Evolutionary conservation across 2,113 vertebrate species (phyloP), one percentile per base, ranked within the genome.

Genomic region (Apteryx mantelli): DNA sequence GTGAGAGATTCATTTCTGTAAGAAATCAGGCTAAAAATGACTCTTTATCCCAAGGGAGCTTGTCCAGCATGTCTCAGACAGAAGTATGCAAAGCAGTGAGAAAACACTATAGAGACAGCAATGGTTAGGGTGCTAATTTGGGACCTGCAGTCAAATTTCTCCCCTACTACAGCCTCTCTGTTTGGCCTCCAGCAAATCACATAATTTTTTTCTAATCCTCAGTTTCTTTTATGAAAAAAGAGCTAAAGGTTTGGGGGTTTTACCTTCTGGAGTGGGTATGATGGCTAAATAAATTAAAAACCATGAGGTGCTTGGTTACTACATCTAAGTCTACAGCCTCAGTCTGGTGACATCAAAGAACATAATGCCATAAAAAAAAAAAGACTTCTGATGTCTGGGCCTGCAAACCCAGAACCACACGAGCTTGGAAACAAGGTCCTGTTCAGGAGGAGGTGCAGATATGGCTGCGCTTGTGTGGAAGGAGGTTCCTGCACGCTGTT

Each of bases 1-100:
- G 82, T 10, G 3, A 90, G 71, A 96, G 82, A 40, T 93, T 81
- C 24, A 11, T 90, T 96, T 75, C 95, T 94, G 60, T 70, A 83
- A 90, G 82, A 71, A 89, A 95, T 55, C 0, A 0, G 87, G 80
- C 91, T 97, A 88, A 97, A 96, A 97, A 96, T 75, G 28, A 89
- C 69, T 94, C 86, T 48, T 94, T 74, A 93, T 97, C 96, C 86
- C 73, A 84, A 84, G 65, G 61, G 69, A 97, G 61, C 32, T 73
- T 96, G 93, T 96, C 93, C 94, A 96, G 93, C 85, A 7, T 74
- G 50, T 79, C 79, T 95, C 85, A 81, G 82, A 60, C 55, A 2
- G 13, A 94, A 85, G 76, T 58, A 78, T 4, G 12, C 55, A 86
- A 95, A 95, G 70, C 71, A 81, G 60, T 77, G 82, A 63, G 64